Evolutionary conservation across 2,113 vertebrate species (phyloP), one percentile per base, ranked within the genome.

Genomic region (Holacanthus passer): DNA sequence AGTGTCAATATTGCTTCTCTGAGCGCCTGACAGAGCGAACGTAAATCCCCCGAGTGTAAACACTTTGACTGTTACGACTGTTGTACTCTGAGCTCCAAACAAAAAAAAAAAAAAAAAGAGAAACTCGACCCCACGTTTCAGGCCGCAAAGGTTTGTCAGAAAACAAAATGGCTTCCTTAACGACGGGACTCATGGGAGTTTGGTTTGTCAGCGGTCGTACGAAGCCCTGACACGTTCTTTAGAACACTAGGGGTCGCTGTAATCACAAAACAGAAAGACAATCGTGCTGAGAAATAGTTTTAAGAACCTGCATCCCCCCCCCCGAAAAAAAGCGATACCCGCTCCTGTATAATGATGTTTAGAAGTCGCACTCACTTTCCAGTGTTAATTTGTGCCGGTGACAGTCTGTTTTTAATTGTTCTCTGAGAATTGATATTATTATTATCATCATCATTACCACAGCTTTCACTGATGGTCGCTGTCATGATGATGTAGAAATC

Each of bases 301-400:
- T 3, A 73, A 55, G 70, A 89, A 87, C 74, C 69, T 55, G 35
- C 70, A 41, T 2, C 22, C 29, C 47, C 35, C 72, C 88, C 81
- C 85, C 55, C 1, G 0, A 12, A 43, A 41, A 37, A 65, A 67
- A 70, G 37, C 12, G 12, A 58, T 41, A 35, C 55, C 89, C 89
- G 91, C 95, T 95, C 93, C 95, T 94, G 95, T 96, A 95, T 83
- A 89, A 94, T 92, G 95, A 94, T 80, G 92, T 96, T 95, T 94
- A 91, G 86, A 94, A 91, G 92, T 95, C 91, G 95, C 93, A 92
- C 95, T 96, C 94, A 94, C 94, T 96, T 94, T 96, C 94, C 96
- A 32, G 96, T 96, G 96, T 96, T 96, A 94, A 92, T 95, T 95
- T 94, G 96, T 97, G 96, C 96, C 96, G 96, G 96, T 96, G 96